phyloP scores from a whole-genome alignment of 53 echinoderm and acorn worm species.

The Apostichopus leukothele region DNA sequence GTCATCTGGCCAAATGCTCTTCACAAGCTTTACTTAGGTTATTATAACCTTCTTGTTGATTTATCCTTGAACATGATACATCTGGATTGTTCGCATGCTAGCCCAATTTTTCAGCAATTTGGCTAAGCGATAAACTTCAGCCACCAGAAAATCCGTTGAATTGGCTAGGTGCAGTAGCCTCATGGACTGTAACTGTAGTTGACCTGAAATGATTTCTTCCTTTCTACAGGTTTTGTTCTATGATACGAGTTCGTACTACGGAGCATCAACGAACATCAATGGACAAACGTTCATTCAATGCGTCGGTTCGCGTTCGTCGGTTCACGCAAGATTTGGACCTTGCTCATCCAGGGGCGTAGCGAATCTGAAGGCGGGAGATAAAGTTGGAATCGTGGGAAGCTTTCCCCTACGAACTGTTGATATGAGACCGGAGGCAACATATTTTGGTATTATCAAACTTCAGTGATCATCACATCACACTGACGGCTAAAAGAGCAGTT shows the following conservation, averaged over 20 bases:
- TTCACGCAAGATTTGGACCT: conserved; percentile 75
- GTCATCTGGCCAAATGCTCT: too few species aligned
- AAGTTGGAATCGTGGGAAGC: conserved; percentile 72
- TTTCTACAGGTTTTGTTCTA: conserved; percentile 77
- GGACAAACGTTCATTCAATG: conserved; percentile 72
- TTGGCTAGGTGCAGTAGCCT: too few species aligned
- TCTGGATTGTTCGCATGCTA: too few species aligned
- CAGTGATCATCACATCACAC: neutral
- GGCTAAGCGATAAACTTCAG: too few species aligned
- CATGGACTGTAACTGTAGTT: too few species aligned
- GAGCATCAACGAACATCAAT: conserved; percentile 83
- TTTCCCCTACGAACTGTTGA: conserved; percentile 75
- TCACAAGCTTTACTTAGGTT: too few species aligned
- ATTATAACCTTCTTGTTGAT: too few species aligned
- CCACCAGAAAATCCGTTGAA: too few species aligned
- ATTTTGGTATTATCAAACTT: conserved; percentile 91
- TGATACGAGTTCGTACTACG: conserved; percentile 83
- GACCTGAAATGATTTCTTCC: neutral
- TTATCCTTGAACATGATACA: too few species aligned
- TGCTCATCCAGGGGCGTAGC: conserved; percentile 76
- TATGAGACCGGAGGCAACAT: conserved; percentile 79
- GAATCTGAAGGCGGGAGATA: conserved; percentile 67
- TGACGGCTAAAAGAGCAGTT: too few species aligned
- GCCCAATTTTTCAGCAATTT: too few species aligned
- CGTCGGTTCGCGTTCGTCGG: conserved; percentile 69